Evolutionary conservation across 92 coral and sea anemone species (phyloP), one percentile per base, ranked within the genome.

Genomic region (Paragorgia papillata): DNA sequence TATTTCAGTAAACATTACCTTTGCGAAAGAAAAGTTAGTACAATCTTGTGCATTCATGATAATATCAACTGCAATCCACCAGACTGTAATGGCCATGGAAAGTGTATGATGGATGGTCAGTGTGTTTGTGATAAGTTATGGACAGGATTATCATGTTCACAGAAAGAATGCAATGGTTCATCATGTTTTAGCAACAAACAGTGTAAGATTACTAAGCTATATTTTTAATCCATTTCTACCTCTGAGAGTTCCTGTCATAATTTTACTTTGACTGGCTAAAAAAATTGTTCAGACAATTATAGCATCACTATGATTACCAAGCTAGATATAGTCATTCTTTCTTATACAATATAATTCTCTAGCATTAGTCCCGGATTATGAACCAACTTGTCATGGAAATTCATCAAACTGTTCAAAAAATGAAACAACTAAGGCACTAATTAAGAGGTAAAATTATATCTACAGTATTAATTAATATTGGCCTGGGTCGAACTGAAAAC

Each of bases 31-130:
- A 62, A 91, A 29, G 98, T 94, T 68, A 86, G 94, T 30, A 86
- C 95, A 10, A 80, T 94, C 74, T 91, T 89, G 13, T 94, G 98
- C 65, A 88, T 89, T 37, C 98, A 94, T 76, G 90, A 88, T 61
- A 90, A 92, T 29, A 88, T 85, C 81, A 56, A 15, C 33, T 94
- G 97, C 57, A 26, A 24, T 10, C 87, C 97, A 24, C 62, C 66
- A 43, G 93, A 94, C 74, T 94, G 98, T 33, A 80, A 79, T 77
- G 85, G 89, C 1, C 97, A 91, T 87, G 98, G 98, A 15, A 63
- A 58, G 49, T 91, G 98, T 73, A 53, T 28, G 6, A 81, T 32
- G 28, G 66, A 82, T 88, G 97, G 97, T 57, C 65, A 70, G 66
- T 94, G 98, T 84, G 68, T 83, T 19, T 94, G 98, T 73, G 87